phyloP scores from a whole-genome alignment of 2,888 invertebrate genomes.

The Romanomermis culicivorax region DNA sequence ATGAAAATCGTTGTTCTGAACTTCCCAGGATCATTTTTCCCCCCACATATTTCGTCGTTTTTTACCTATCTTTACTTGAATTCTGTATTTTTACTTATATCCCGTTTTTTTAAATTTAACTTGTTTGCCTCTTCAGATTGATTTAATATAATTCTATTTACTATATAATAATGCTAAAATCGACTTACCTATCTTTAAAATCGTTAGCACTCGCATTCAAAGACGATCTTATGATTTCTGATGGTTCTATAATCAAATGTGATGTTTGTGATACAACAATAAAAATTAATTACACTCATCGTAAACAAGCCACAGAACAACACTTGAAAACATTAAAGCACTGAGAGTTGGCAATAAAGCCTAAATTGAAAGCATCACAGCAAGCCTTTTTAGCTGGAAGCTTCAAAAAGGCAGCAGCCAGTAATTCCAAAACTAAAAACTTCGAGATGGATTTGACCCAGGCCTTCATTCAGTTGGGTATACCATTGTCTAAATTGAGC shows the following conservation, averaged over 20 bases:
- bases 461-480: background rate
- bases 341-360: background rate
- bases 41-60: no score
- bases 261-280: background rate
- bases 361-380: background rate
- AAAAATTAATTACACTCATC: background rate
- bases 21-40: no score
- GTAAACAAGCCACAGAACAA: background rate
- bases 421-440: background rate
- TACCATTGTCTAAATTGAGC: background rate
- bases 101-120: no score
- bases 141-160: no score
- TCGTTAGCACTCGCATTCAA: background rate
- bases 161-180: no score
- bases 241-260: background rate
- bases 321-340: background rate
- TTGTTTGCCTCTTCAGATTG: no score
- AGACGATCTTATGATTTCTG: background rate
- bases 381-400: background rate
- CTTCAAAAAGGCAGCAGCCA: background rate
- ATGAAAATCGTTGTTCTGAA: no score
- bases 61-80: no score
- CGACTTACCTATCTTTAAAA: no score
- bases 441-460: background rate
- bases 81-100: no score